These are phyloP conservation scores for Cataglyphis albicans DNA, from an alignment of 2,888 invertebrate species.

Conservation along the genomic window DNA sequence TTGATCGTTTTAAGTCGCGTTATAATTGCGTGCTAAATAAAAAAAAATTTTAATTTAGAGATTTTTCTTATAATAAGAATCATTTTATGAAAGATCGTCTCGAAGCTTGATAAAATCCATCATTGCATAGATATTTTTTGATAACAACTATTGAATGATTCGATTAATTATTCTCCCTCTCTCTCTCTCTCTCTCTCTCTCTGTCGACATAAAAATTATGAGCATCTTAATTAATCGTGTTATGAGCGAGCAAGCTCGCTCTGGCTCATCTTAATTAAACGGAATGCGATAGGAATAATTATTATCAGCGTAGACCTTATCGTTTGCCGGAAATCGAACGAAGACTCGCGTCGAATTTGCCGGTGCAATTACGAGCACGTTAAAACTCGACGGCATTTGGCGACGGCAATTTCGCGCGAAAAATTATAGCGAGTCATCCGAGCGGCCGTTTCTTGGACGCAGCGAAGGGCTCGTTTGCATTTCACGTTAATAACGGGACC, in stretches of 20 bases:
- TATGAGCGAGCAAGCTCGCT: background rate
- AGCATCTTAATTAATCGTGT: background rate
- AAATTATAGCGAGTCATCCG: conserved; percentile 69
- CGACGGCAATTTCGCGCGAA: conserved; percentile 67
- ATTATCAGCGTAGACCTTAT: background rate
- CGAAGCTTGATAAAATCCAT: background rate
- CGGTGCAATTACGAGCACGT: conserved; percentile 50
- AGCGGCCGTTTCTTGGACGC: conserved; percentile 69
- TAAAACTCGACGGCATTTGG: conserved; percentile 60
- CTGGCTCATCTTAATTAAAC: background rate
- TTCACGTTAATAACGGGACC: conserved; percentile 75
- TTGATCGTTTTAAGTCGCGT: background rate
- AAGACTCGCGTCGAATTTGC: conserved; percentile 21
- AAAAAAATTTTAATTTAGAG: background rate
- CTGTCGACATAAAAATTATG: conserved; percentile 14
- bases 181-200: too few species aligned
- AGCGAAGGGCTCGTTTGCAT: conserved; percentile 75
- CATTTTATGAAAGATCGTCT: background rate
- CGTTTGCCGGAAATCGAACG: conserved; percentile 20
- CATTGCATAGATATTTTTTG: background rate
- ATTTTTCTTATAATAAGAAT: background rate
- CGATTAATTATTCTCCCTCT: background rate
- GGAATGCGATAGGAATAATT: background rate
- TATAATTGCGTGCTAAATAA: background rate
- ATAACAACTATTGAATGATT: background rate